These are phyloP conservation scores for Camarhynchus parvulus DNA, from an alignment of 2,113 vertebrate genomes.

Conservation along the genomic window DNA sequence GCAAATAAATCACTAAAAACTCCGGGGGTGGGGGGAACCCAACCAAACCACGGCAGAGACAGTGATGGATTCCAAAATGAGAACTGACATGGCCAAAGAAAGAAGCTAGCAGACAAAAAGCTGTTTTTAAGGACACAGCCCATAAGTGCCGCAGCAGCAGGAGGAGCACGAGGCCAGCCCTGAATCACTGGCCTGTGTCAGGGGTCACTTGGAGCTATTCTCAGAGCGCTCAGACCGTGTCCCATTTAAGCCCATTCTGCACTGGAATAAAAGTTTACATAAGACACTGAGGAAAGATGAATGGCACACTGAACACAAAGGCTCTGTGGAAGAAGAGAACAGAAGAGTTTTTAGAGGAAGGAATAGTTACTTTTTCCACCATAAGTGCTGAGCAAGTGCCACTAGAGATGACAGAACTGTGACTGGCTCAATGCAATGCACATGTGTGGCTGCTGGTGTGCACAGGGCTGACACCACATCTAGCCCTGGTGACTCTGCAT, in stretches of 20 bases:
- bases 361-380: neutral
- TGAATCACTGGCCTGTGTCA: constrained; percentile 28
- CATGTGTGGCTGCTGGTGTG: neutral
- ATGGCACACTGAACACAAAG: constrained; percentile 25
- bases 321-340: neutral
- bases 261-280: constrained; percentile 56
- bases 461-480: neutral
- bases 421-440: neutral
- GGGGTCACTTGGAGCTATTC: constrained; percentile 46
- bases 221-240: constrained; percentile 38
- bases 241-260: constrained; percentile 50
- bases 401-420: neutral
- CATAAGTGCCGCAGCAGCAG: neutral
- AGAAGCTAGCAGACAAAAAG: neutral
- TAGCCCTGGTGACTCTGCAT: neutral
- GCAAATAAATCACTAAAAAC: neutral
- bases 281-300: constrained; percentile 26
- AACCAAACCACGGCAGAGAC: neutral
- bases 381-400: neutral
- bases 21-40: neutral
- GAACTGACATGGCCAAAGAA: neutral
- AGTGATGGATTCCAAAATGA: neutral
- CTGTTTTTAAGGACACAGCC: neutral
- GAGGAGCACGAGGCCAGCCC: neutral
- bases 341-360: neutral